Conservation (phyloP, 2,888 invertebrate species). For the Tipula confusa region DNA sequence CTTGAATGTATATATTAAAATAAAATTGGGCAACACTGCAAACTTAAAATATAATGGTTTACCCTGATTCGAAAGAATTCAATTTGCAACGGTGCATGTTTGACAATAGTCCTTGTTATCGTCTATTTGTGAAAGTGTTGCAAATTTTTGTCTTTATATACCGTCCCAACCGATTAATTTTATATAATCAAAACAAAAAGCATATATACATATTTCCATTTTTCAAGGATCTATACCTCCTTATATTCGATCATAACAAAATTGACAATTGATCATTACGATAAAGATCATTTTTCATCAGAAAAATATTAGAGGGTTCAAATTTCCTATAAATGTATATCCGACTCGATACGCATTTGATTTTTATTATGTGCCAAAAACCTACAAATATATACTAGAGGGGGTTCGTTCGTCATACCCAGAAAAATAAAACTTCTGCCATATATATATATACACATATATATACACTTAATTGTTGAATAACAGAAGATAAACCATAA, state of each 20-base stretch:
- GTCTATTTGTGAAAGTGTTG: conserved; percentile 15
- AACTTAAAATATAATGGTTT: not conserved
- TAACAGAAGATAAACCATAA: conserved; percentile 12
- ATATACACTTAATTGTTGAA: not conserved
- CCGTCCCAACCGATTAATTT: not conserved
- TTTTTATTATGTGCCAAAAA: conserved; percentile 14
- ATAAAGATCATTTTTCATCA: conserved; percentile 12
- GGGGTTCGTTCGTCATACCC: conserved; percentile 20
- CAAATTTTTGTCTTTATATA: not conserved
- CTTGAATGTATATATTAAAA: not conserved
- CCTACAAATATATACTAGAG: not conserved
- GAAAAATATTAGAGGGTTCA: not conserved
- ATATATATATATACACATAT: too few relatives aligned
- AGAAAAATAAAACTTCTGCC: not conserved
- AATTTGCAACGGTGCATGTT: not conserved
- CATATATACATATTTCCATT: not conserved
- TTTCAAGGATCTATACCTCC: not conserved
- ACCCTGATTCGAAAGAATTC: not conserved
- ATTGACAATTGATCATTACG: conserved; percentile 20
- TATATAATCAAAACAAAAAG: conserved; percentile 25
- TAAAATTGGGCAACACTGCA: not conserved
- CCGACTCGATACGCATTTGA: not conserved
- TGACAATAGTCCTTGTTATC: conserved; percentile 6
- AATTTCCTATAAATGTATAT: not conserved
- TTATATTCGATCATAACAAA: not conserved